Evolutionary conservation across 2,797 vertebrate genomes (phyloP).

Genomic region (Petrocephalus sullivani): DNA sequence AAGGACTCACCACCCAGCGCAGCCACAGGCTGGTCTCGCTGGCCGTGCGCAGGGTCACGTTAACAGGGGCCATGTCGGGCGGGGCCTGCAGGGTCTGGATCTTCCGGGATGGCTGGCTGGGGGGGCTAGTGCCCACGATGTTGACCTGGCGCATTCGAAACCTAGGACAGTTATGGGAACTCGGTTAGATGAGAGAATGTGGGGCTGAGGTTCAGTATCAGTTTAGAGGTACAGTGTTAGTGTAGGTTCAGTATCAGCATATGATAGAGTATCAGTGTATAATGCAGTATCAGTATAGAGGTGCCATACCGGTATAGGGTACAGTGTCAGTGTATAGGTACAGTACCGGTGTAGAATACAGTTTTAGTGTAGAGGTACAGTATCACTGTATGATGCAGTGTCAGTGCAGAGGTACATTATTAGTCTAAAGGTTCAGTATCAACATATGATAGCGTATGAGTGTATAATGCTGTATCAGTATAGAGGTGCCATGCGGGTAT

Average conservation of each 20-base stretch:
- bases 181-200: neutral
- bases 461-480: neutral
- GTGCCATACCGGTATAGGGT: too few relatives aligned
- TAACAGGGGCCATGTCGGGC: slow-evolving; percentile 80
- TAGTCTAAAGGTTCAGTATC: too few relatives aligned
- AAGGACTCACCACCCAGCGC: slow-evolving; percentile 84
- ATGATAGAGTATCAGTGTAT: neutral
- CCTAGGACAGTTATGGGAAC: slow-evolving; percentile 50
- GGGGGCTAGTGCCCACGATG: slow-evolving; percentile 89
- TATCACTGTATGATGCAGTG: neutral
- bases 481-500: too few relatives aligned
- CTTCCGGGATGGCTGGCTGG: slow-evolving; percentile 87
- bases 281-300: neutral
- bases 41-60: slow-evolving; percentile 86
- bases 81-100: slow-evolving; percentile 96
- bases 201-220: neutral
- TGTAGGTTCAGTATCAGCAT: too few relatives aligned
- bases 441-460: too few relatives aligned
- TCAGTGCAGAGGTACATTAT: too few relatives aligned
- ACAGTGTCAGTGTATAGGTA: neutral
- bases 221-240: too few relatives aligned
- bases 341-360: neutral
- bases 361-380: neutral
- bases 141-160: slow-evolving; percentile 96
- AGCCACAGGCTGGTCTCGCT: slow-evolving; percentile 98